Conservation (phyloP, 2,888 invertebrate species). For the Nomada ferruginata region DNA sequence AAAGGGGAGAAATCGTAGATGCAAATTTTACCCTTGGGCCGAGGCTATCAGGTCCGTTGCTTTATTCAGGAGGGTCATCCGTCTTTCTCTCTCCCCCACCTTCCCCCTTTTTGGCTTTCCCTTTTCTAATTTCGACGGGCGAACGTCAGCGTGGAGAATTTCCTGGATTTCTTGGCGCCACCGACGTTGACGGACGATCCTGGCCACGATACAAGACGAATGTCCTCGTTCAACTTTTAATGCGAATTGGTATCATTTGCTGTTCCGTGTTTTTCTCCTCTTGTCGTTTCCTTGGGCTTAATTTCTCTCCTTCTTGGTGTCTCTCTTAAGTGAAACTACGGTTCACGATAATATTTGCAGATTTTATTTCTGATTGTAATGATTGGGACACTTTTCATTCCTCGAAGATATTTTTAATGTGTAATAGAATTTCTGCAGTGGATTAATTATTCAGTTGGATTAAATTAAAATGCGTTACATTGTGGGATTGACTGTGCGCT, state of each 20-base stretch:
- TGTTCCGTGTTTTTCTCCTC: neutral
- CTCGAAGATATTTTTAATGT: neutral
- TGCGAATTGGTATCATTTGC: neutral
- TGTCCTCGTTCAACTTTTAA: conserved; percentile 24
- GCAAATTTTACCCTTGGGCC: conserved; percentile 64
- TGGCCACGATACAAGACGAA: conserved; percentile 20
- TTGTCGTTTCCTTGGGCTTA: neutral
- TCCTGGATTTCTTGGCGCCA: conserved; percentile 36
- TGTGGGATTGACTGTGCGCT: too few species aligned
- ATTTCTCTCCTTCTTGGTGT: neutral
- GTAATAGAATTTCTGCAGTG: neutral
- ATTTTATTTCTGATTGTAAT: neutral
- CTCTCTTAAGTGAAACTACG: neutral
- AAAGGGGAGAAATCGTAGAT: conserved; percentile 45
- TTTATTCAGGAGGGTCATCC: conserved; percentile 61
- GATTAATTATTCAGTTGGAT: neutral
- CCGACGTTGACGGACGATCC: conserved; percentile 46
- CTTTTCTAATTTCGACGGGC: conserved; percentile 60
- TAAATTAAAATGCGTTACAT: too few species aligned
- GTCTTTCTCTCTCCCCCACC: conserved; percentile 36
- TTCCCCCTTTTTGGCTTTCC: conserved; percentile 21
- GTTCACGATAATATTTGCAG: neutral
- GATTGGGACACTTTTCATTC: neutral
- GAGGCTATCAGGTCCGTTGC: conserved; percentile 9
- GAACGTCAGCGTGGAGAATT: conserved; percentile 58